Base-by-base conservation (phyloP, 2,113 vertebrate genomes). In the Pongo abelii region DNA sequence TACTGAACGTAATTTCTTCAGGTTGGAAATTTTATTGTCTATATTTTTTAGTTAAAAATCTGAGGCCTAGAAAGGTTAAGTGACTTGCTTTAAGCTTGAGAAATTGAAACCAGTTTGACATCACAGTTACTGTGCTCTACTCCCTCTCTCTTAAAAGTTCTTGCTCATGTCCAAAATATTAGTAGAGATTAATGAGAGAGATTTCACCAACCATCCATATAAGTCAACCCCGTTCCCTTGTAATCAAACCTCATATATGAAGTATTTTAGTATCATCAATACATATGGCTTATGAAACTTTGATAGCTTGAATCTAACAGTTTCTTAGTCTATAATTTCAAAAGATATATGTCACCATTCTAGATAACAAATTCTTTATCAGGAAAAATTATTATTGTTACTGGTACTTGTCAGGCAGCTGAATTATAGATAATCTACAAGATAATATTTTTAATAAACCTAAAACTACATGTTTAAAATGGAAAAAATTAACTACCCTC, bases 201-300 rank as follows among this genome's bases (percentile, higher is more conserved):
- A 95, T 96, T 92, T 94, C 81, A 93, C 90, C 84, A 93, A 88
- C 75, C 38, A 74, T 20, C 67, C 22, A 84, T 96, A 96, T 93
- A 96, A 96, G 97, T 98, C 95, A 97, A 89, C 48, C 43, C 46
- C 52, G 72, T 72, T 94, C 48, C 95, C 96, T 95, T 95, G 10
- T 81, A 96, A 95, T 93, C 95, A 91, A 87, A 80, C 35, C 43
- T 95, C 72, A 81, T 72, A 77, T 88, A 84, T 84, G 64, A 92
- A 95, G 55, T 80, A 96, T 96, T 87, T 97, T 90, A 97, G 67
- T 75, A 94, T 80, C 78, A 94, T 91, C 43, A 57, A 50, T 84
- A 89, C 77, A 96, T 84, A 95, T 57, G 55, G 84, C 87, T 96
- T 96, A 86, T 96, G 90, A 97, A 97, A 96, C 69, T 92, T 96